These are phyloP conservation scores for Limosa lapponica DNA, from an alignment of 2,797 vertebrate species.

Conservation along the genomic window DNA sequence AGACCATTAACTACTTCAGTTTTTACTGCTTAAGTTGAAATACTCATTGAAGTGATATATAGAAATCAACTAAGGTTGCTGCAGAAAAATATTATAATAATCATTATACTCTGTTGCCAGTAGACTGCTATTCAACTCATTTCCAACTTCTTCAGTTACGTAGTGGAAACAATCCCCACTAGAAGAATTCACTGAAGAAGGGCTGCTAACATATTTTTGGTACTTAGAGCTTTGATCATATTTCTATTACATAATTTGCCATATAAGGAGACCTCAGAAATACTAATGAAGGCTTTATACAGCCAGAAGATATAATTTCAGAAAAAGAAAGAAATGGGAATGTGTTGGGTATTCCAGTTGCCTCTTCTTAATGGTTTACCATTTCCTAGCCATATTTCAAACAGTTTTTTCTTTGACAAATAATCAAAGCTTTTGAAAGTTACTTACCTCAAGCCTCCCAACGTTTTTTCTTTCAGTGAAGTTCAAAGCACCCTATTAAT, in stretches of 20 bases:
- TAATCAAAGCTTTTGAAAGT: constrained; percentile 69
- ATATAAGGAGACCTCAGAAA: constrained; percentile 45
- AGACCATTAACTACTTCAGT: background rate
- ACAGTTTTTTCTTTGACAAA: constrained; percentile 34
- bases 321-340: background rate
- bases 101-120: background rate
- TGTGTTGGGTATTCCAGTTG: constrained; percentile 6
- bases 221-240: constrained; percentile 52
- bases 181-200: constrained; percentile 12
- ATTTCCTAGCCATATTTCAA: constrained; percentile 37
- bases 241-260: constrained; percentile 56
- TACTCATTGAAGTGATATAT: background rate
- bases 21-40: background rate
- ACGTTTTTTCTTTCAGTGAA: background rate
- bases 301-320: constrained; percentile 53
- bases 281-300: constrained; percentile 52
- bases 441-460: constrained; percentile 63
- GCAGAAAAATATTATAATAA: background rate
- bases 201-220: constrained; percentile 31
- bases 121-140: background rate
- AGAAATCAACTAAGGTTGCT: background rate
- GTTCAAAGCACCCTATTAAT: constrained; percentile 69
- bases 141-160: background rate
- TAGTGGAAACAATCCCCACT: constrained; percentile 16
- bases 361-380: constrained; percentile 48